Base-by-base conservation (phyloP, 2,888 invertebrate genomes). In the Saturnia japonica region DNA sequence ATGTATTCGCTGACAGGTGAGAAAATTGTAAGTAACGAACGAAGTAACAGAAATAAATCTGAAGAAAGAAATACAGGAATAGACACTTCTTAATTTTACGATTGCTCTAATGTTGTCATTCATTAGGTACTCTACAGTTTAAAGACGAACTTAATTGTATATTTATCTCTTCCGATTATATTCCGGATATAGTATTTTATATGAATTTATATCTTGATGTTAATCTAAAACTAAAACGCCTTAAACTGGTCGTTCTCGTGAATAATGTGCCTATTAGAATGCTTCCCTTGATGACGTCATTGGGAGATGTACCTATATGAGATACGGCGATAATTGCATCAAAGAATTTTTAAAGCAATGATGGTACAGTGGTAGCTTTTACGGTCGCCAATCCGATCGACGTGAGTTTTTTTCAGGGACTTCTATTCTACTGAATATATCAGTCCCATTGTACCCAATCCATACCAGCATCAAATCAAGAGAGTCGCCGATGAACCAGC, bases 51-150 rank as follows among this genome's bases (percentile, higher is more conserved):
- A 68, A 68, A 68, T 62, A 69, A 62, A 62, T 28, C 19, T 12
- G 45, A 68, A 68, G 57, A 25, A 57, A 25, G 25, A 60, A 42
- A 25, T 47, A 8, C 69, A 14, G 54, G 42, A 76, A 74, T 74
- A 74, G 80, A 77, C 78, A 60, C 81, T 79, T 88, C 86, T 85
- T 74, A 75, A 76, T 87, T 89, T 90, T 88, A 90, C 88, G 89
- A 88, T 87, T 85, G 84, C 89, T 91, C 88, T 88, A 91, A 85
- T 81, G 80, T 80, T 79, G 77, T 75, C 81, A 80, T 81, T 82
- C 85, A 84, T 81, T 86, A n/a, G n/a, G n/a, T n/a, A 83, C 76
- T 77, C 74, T 75, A 80, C 88, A 92, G 91, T 90, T 90, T 91
- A 90, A 88, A 82, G 79, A 87, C 72, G 72, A 81, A 81, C 86